phyloP scores from a whole-genome alignment of 2,888 invertebrate genomes.

The Sinelater perroti region DNA sequence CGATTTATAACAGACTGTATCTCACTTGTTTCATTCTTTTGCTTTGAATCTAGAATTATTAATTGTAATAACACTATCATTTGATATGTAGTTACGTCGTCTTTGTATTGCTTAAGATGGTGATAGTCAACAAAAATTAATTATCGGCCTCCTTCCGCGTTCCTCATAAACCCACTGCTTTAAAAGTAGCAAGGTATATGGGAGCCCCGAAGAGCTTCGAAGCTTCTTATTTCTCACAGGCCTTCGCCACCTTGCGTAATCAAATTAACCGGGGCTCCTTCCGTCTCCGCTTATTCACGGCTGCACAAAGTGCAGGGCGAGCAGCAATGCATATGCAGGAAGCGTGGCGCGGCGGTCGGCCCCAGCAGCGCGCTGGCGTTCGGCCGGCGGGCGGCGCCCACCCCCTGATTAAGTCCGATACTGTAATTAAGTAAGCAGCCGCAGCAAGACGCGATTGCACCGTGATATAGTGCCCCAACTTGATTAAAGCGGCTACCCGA shows the following conservation, averaged over 20 bases:
- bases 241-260: constrained; percentile 22
- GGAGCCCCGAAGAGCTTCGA: too few species aligned
- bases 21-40: too few species aligned
- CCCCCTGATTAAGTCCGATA: constrained; percentile 35
- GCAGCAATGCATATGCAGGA: constrained; percentile 37
- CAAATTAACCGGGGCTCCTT: constrained; percentile 24
- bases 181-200: too few species aligned
- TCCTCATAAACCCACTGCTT: too few species aligned
- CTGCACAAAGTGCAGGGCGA: constrained; percentile 28
- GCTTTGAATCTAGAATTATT: too few species aligned
- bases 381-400: constrained; percentile 13
- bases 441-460: constrained; percentile 30
- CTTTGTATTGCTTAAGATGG: too few species aligned
- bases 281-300: constrained; percentile 29
- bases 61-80: too few species aligned
- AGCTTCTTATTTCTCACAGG: too few species aligned
- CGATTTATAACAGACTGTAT: too few species aligned
- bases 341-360: constrained; percentile 31
- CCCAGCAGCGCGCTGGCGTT: constrained; percentile 20
- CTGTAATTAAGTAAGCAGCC: constrained; percentile 36
- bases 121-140: too few species aligned
- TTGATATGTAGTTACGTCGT: too few species aligned
- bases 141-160: too few species aligned
- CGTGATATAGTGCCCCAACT: constrained; percentile 21
- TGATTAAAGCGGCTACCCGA: constrained; percentile 21